A percentile compares a stretch with the other conserved stretches of the same genome.
phyloP scores from a whole-genome alignment of 2,888 invertebrate species.

The Darwinula stevensoni region DNA sequence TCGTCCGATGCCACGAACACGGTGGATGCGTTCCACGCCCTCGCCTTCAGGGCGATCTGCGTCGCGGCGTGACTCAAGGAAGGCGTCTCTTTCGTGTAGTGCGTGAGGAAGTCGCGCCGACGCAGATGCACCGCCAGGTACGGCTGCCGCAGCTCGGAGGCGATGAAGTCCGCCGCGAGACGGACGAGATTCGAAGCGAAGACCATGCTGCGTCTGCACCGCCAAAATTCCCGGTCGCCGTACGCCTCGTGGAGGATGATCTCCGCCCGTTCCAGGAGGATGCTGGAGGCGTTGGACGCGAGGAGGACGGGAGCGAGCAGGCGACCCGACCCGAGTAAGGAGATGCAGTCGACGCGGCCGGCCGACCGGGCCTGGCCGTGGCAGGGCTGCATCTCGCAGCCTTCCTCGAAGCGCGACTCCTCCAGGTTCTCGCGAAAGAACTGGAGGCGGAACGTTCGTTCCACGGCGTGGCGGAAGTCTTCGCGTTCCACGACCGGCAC shows the following conservation, averaged over 20 bases:
- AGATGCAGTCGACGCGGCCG: no score
- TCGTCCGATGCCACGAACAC: constrained; percentile 71
- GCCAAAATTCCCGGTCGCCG: constrained; percentile 55
- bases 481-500: constrained; percentile 62
- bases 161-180: constrained; percentile 25
- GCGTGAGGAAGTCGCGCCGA: constrained; percentile 52
- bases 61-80: constrained; percentile 38
- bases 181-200: constrained; percentile 36
- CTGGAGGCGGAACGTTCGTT: constrained; percentile 22
- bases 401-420: constrained; percentile 21
- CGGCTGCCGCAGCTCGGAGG: constrained; percentile 21
- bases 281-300: constrained; percentile 19
- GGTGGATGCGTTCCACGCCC: constrained; percentile 24
- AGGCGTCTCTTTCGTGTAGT: constrained; percentile 41
- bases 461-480: constrained; percentile 22
- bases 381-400: no score
- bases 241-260: constrained; percentile 60
- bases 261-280: constrained; percentile 51
- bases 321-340: constrained; percentile 34
- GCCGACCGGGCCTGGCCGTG: no score
- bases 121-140: constrained; percentile 65
- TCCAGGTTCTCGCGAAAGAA: no score
- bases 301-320: constrained; percentile 13
- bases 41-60: constrained; percentile 32
- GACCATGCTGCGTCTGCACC: constrained; percentile 61